Evolutionary conservation across 1,140 invertebrate species (phyloP).

Genomic region (Drosophila subpulchrella): DNA sequence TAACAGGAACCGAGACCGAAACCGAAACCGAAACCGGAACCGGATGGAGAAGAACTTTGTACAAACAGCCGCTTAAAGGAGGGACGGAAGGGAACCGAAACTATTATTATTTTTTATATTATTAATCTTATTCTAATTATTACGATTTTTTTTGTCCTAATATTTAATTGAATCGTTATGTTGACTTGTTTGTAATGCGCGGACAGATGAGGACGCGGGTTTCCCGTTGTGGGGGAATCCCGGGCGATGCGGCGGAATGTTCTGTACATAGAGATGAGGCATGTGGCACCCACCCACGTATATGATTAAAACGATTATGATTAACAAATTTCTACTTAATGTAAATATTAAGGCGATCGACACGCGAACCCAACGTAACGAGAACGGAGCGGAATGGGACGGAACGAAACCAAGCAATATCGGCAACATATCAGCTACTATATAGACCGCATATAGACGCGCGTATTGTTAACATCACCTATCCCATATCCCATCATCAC

Average conservation of each 20-base stretch:
- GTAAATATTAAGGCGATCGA: constrained; percentile 73
- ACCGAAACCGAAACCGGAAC: background rate
- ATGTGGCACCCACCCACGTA: constrained; percentile 4
- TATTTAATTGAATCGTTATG: constrained; percentile 77
- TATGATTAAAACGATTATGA: constrained; percentile 33
- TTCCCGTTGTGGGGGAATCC: constrained; percentile 4
- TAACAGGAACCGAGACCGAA: background rate
- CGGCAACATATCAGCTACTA: constrained; percentile 70
- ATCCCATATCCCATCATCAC: constrained; percentile 3
- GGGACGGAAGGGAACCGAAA: constrained; percentile 22
- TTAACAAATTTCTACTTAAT: constrained; percentile 78
- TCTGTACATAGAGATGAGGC: constrained; percentile 47
- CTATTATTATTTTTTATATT: constrained; percentile 48
- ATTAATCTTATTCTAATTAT: constrained; percentile 51
- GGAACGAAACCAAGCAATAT: constrained; percentile 50
- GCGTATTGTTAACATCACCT: constrained; percentile 54
- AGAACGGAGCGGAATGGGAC: constrained; percentile 3
- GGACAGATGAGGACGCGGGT: constrained; percentile 8
- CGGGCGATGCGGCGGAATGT: constrained; percentile 17
- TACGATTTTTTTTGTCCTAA: constrained; percentile 61
- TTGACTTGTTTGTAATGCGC: constrained; percentile 79
- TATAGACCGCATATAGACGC: constrained; percentile 57
- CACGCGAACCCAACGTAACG: constrained; percentile 17
- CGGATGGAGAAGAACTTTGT: constrained; percentile 15
- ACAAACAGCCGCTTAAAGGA: constrained; percentile 39